Conservation (phyloP, 2,888 invertebrate genomes). For the Diaprepes abbreviatus region DNA sequence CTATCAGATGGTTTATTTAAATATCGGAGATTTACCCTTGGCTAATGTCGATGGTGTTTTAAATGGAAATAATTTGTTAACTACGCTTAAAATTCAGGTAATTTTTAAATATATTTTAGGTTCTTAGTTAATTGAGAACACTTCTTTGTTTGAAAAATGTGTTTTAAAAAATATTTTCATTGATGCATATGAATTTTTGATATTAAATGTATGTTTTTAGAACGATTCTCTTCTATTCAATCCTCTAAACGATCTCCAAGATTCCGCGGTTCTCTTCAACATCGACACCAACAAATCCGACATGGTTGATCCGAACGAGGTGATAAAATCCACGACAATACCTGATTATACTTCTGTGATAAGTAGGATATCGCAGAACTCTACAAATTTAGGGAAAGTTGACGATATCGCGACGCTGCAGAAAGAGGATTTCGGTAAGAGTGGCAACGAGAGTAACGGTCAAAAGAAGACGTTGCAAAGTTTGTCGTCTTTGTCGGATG, state of each 20-base stretch:
- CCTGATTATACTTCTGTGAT: neutral
- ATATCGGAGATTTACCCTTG: conserved; percentile 50
- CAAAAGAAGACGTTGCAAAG: neutral
- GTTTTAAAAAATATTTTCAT: no score
- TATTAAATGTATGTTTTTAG: no score
- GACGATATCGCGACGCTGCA: neutral
- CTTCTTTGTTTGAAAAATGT: no score
- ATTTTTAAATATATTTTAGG: conserved; percentile 36
- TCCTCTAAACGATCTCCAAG: conserved; percentile 56
- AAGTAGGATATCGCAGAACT: neutral
- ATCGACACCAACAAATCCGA: conserved; percentile 35
- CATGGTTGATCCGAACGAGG: conserved; percentile 40
- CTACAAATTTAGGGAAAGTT: neutral
- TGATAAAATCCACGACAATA: conserved; percentile 7
- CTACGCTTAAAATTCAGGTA: conserved; percentile 30
- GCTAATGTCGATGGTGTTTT: conserved; percentile 20
- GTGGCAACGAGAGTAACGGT: neutral
- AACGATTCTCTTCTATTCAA: conserved; percentile 56
- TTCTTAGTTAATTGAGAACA: no score
- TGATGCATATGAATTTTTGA: no score
- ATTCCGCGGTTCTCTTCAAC: conserved; percentile 55
- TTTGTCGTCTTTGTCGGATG: neutral
- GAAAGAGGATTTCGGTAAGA: neutral
- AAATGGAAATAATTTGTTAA: conserved; percentile 29
- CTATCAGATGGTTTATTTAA: conserved; percentile 52